phyloP scores from a whole-genome alignment of 1,140 invertebrate species.

The Antheraea mylitta region DNA sequence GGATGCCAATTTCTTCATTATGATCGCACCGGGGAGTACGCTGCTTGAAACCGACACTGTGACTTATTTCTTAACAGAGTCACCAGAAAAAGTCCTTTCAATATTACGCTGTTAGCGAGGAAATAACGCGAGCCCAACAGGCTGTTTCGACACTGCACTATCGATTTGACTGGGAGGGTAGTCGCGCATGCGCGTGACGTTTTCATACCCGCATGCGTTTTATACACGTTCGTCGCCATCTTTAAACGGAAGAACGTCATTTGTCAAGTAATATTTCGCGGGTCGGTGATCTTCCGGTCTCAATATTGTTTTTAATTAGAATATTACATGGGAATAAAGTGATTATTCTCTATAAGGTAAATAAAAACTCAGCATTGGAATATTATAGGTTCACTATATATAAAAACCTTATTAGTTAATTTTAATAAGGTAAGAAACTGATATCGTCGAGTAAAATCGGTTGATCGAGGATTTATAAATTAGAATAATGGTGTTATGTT shows the following conservation, averaged over 20 bases:
- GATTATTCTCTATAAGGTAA: no score
- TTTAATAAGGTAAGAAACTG: no score
- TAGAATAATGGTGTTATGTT: no score
- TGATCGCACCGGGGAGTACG: conserved; percentile 62
- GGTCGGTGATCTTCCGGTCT: background rate
- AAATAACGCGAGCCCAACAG: conserved; percentile 57
- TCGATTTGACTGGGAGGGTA: conserved; percentile 53
- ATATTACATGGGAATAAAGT: no score
- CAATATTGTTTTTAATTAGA: no score
- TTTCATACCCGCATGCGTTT: conserved; percentile 40
- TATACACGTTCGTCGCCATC: conserved; percentile 24
- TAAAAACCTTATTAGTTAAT: no score
- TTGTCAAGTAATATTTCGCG: conserved; percentile 49
- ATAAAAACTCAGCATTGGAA: no score
- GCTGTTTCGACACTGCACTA: conserved; percentile 69
- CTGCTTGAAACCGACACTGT: conserved; percentile 70
- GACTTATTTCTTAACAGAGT: conserved; percentile 41
- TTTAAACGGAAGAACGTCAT: conserved; percentile 58
- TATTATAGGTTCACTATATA: no score
- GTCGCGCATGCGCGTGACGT: conserved; percentile 47
- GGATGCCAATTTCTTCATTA: conserved; percentile 61
- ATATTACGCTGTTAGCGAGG: conserved; percentile 33
- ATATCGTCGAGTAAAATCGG: no score
- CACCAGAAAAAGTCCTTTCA: conserved; percentile 36
- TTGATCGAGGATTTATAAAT: no score